Evolutionary conservation across 2,113 vertebrate species (phyloP).

Genomic region (Spilogale gracilis): DNA sequence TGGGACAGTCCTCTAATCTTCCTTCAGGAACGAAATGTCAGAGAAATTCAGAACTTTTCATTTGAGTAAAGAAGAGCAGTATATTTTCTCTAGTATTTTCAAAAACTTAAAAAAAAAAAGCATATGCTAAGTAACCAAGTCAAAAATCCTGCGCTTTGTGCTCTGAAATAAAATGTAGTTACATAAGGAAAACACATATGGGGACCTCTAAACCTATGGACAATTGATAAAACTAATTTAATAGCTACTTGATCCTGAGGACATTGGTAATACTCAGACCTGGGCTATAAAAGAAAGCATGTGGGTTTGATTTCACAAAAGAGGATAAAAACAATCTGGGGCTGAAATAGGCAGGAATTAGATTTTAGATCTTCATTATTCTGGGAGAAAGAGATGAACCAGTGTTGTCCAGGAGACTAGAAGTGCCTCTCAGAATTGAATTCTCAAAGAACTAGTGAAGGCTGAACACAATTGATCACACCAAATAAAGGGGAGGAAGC

Average conservation of each 20-base stretch:
- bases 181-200: constrained; percentile 31
- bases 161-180: constrained; percentile 56
- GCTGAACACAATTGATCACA: constrained; percentile 51
- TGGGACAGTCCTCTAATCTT: background rate
- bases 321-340: constrained; percentile 57
- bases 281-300: background rate
- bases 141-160: constrained; percentile 40
- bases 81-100: background rate
- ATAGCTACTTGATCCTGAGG: constrained; percentile 53
- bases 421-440: constrained; percentile 75
- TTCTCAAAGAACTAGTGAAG: constrained; percentile 61
- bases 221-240: constrained; percentile 67
- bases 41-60: constrained; percentile 29
- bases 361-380: constrained; percentile 73
- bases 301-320: constrained; percentile 61
- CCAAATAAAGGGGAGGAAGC: constrained; percentile 62
- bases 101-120: background rate
- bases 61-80: background rate
- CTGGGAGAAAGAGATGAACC: constrained; percentile 64
- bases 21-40: constrained; percentile 59
- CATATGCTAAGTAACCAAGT: constrained; percentile 58
- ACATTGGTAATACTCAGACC: constrained; percentile 36
- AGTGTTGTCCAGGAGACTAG: constrained; percentile 79
- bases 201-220: background rate
- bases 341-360: constrained; percentile 74